Conservation (phyloP, 2,888 invertebrate species). For the Aspidiotus rigidus region DNA sequence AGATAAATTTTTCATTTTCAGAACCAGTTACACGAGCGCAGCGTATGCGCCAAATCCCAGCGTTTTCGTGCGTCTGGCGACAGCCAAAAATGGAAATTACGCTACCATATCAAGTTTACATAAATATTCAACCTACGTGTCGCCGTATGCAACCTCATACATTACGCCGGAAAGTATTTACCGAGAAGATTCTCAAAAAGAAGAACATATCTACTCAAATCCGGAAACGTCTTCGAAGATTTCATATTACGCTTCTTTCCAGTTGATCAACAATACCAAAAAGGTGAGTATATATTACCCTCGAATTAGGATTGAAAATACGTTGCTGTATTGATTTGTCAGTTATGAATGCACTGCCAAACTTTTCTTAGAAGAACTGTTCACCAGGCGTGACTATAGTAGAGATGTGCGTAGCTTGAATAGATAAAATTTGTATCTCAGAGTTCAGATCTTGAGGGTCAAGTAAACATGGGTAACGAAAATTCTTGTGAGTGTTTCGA, state of each 20-base stretch:
- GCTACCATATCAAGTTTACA: slow-evolving; percentile 75
- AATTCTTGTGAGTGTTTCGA: too few species aligned
- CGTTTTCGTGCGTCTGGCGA: slow-evolving; percentile 64
- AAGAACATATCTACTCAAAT: slow-evolving; percentile 48
- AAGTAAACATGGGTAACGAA: too few species aligned
- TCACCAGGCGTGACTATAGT: too few species aligned
- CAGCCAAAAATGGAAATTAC: slow-evolving; percentile 66
- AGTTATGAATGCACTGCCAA: too few species aligned
- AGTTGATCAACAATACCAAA: slow-evolving; percentile 44
- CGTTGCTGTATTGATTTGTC: too few species aligned
- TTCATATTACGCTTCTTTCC: slow-evolving; percentile 71
- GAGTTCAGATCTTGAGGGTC: too few species aligned
- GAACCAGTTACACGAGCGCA: slow-evolving; percentile 67
- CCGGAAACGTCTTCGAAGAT: slow-evolving; percentile 55
- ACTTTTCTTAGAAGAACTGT: too few species aligned
- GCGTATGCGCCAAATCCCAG: slow-evolving; percentile 67
- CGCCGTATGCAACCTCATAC: slow-evolving; percentile 59
- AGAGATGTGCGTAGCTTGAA: too few species aligned
- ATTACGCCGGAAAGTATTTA: slow-evolving; percentile 36
- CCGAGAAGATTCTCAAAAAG: slow-evolving; percentile 23
- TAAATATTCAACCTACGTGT: slow-evolving; percentile 52
- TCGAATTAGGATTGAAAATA: too few species aligned
- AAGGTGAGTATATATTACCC: slow-evolving; percentile 13
- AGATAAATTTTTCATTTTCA: slow-evolving; percentile 42
- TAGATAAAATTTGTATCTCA: too few species aligned